These are phyloP conservation scores for Poecile montanus DNA, from an alignment of 2,797 vertebrate species.

Conservation along the genomic window DNA sequence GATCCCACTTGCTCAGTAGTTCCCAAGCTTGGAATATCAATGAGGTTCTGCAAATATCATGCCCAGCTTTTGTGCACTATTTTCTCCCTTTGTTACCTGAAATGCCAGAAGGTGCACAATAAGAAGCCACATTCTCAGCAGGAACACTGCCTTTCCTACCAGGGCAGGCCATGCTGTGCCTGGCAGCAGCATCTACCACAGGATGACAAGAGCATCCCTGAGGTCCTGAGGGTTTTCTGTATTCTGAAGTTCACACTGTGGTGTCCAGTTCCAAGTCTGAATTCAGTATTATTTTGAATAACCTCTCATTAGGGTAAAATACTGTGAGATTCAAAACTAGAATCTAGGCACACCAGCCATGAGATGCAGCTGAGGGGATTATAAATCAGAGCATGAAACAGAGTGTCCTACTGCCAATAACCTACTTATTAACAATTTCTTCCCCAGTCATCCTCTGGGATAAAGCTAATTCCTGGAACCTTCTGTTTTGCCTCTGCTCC, in stretches of 20 bases:
- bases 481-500: not conserved
- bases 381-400: not conserved
- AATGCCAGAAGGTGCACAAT: not conserved
- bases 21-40: not conserved
- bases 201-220: not conserved
- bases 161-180: not conserved
- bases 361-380: not conserved
- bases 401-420: not conserved
- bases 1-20: not conserved
- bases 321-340: not conserved
- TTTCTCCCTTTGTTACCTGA: slow-evolving; percentile 3
- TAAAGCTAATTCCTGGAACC: not conserved
- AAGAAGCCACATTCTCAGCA: not conserved
- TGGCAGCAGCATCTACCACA: not conserved
- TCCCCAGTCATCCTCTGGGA: not conserved
- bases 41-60: not conserved
- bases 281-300: not conserved
- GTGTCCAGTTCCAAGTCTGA: not conserved
- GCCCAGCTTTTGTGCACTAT: not conserved
- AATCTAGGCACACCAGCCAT: not conserved
- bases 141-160: not conserved
- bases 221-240: not conserved
- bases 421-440: not conserved
- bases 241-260: not conserved
- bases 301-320: not conserved